Conservation (phyloP, 2,888 invertebrate species). For the Mythimna lalbum region DNA sequence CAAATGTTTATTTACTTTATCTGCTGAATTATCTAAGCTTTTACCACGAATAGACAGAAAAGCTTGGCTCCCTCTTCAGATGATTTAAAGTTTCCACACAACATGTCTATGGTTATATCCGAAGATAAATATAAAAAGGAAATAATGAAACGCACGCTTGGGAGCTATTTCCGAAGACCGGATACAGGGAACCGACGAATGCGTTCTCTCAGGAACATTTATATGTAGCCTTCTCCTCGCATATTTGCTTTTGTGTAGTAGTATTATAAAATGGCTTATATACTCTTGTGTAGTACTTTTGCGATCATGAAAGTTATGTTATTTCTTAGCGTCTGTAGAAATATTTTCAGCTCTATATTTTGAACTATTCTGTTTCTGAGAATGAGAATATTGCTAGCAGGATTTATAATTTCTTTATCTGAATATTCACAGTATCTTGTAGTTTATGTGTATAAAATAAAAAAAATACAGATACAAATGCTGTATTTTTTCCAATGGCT, state of each 20-base stretch:
- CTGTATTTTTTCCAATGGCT: background rate
- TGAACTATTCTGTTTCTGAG: constrained; percentile 9
- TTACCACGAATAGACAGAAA: constrained; percentile 1
- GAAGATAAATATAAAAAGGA: constrained; percentile 70
- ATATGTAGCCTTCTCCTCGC: constrained; percentile 46
- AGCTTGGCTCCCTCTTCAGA: constrained; percentile 10
- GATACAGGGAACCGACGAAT: constrained; percentile 65
- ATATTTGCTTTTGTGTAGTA: constrained; percentile 56
- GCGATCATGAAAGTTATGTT: constrained; percentile 14
- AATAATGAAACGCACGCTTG: constrained; percentile 74
- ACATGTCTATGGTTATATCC: constrained; percentile 53
- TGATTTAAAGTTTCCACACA: constrained; percentile 43
- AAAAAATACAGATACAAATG: background rate
- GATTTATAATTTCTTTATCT: background rate
- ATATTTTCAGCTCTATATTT: constrained; percentile 20
- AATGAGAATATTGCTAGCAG: background rate
- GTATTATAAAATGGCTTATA: constrained; percentile 50
- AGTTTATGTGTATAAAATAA: background rate
- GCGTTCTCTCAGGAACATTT: constrained; percentile 63
- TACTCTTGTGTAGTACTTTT: constrained; percentile 21
- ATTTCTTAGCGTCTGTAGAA: constrained; percentile 20
- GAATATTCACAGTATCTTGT: background rate
- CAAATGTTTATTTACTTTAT: constrained; percentile 9
- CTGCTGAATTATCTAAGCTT: background rate
- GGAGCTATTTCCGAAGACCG: constrained; percentile 72